phyloP scores from a whole-genome alignment of 1,140 invertebrate species.

The Drosophila eugracilis region DNA sequence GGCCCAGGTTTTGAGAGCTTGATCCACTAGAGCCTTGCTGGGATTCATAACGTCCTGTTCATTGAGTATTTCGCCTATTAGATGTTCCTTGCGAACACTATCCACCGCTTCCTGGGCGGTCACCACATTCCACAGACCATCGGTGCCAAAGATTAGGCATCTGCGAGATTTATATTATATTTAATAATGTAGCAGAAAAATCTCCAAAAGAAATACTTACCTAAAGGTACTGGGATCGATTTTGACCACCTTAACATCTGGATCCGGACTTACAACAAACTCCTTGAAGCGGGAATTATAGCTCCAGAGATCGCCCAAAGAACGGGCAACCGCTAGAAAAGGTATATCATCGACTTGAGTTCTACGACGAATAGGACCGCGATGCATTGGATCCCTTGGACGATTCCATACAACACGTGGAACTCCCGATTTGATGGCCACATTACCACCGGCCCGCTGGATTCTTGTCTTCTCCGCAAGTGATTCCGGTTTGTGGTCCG shows the following conservation, averaged over 20 bases:
- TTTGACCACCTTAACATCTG: constrained; percentile 95
- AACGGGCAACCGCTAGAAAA: constrained; percentile 97
- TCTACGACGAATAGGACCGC: constrained; percentile 92
- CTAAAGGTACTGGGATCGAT: constrained; percentile 91
- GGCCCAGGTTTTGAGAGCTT: constrained; percentile 92
- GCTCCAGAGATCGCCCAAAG: constrained; percentile 98
- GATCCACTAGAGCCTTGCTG: constrained; percentile 94
- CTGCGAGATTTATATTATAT: constrained; percentile 84
- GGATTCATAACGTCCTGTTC: constrained; percentile 89
- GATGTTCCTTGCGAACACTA: constrained; percentile 91
- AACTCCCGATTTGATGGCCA: constrained; percentile 95
- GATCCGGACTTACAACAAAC: constrained; percentile 98
- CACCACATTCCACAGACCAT: constrained; percentile 98
- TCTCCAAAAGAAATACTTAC: constrained; percentile 61
- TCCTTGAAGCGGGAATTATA: constrained; percentile 95
- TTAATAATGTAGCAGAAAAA: neutral
- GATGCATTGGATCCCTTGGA: constrained; percentile 88
- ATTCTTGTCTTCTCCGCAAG: constrained; percentile 94
- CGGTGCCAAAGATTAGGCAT: constrained; percentile 97
- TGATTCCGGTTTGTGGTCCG: constrained; percentile 98
- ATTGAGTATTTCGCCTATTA: constrained; percentile 88
- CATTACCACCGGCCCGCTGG: constrained; percentile 94
- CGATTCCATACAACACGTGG: constrained; percentile 98
- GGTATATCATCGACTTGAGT: constrained; percentile 97
- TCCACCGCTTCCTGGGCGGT: constrained; percentile 93